phyloP scores from a whole-genome alignment of 2,797 vertebrate genomes.

The Coracias cyanogaster region DNA sequence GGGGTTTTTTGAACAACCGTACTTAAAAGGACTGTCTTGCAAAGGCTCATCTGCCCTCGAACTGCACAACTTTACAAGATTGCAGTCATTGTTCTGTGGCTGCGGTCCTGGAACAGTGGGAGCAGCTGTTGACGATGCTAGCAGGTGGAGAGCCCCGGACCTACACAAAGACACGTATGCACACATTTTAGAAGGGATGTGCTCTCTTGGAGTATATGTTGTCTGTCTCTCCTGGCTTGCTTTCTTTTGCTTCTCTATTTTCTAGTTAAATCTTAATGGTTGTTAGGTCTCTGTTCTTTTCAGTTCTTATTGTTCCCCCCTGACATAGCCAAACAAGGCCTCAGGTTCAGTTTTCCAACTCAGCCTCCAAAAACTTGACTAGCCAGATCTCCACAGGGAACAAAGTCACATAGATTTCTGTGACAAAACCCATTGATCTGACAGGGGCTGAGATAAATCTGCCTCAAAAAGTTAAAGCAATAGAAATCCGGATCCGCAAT shows the following conservation, averaged over 20 bases:
- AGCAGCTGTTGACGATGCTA: neutral
- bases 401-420: slow-evolving; percentile 64
- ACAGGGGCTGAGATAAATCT: slow-evolving; percentile 66
- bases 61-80: neutral
- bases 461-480: slow-evolving; percentile 59
- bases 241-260: neutral
- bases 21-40: neutral
- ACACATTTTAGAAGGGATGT: neutral
- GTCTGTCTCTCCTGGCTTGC: neutral
- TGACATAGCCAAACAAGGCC: neutral
- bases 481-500: slow-evolving; percentile 39
- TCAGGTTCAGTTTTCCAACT: slow-evolving; percentile 16
- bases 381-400: slow-evolving; percentile 53
- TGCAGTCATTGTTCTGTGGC: neutral
- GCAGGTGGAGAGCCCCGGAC: neutral
- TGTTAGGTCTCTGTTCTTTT: neutral
- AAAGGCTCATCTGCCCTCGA: neutral
- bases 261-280: neutral
- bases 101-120: neutral
- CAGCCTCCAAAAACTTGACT: slow-evolving; percentile 36
- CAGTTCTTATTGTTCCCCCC: neutral
- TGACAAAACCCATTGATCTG: slow-evolving; percentile 65
- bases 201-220: neutral
- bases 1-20: neutral
- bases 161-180: fast-evolving